phyloP scores from a whole-genome alignment of 2,113 vertebrate genomes.

The Chamaetylas fuelleborni region DNA sequence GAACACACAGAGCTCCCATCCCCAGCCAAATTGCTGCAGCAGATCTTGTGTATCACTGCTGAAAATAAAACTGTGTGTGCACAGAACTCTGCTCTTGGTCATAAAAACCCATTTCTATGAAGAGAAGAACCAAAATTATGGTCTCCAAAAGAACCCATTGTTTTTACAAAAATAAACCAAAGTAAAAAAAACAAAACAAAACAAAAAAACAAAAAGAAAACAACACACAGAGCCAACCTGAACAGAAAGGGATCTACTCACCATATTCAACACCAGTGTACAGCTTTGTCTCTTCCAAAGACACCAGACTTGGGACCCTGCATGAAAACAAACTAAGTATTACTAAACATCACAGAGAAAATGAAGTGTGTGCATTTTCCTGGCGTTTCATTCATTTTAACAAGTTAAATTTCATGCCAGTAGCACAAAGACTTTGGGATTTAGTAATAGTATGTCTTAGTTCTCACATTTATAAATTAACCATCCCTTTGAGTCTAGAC shows the following conservation, averaged over 20 bases:
- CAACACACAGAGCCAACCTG: not conserved
- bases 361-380: not conserved
- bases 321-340: constrained; percentile 41
- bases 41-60: not conserved
- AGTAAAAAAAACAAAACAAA: too few relatives aligned
- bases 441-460: not conserved
- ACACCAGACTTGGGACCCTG: constrained; percentile 92
- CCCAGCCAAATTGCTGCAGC: not conserved
- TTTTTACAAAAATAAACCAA: not conserved
- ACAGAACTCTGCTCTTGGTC: not conserved
- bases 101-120: not conserved
- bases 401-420: not conserved
- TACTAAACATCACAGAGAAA: not conserved
- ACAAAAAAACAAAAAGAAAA: not conserved
- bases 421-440: not conserved
- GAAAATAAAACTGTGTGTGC: not conserved
- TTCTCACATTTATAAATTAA: not conserved
- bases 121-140: not conserved
- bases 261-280: constrained; percentile 89
- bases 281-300: constrained; percentile 88
- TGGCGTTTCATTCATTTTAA: not conserved
- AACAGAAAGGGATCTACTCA: constrained; percentile 56
- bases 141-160: not conserved
- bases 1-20: not conserved
- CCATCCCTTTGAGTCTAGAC: not conserved